Percentiles rank a stretch among this genome's conserved stretches.
Conservation (phyloP, 2,113 vertebrate species). For the Puma concolor region DNA sequence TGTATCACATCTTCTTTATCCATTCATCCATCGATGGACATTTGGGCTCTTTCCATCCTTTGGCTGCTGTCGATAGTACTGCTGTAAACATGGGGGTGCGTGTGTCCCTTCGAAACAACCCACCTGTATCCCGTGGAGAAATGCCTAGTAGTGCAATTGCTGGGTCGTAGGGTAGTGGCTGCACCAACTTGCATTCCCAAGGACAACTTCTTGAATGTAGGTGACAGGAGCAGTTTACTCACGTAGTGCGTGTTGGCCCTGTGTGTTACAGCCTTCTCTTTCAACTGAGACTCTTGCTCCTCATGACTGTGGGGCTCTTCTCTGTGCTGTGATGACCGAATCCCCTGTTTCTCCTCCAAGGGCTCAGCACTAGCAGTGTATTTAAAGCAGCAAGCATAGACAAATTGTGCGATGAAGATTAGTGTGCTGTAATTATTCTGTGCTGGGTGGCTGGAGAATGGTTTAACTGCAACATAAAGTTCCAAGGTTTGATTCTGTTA, state of each 20-base stretch:
- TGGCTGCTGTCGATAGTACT: no score
- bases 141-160: no score
- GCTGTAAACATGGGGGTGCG: no score
- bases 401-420: conserved; percentile 12
- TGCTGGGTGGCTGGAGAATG: neutral
- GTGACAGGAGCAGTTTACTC: neutral
- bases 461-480: neutral
- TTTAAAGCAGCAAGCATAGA: conserved; percentile 10
- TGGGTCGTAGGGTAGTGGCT: no score
- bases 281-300: neutral
- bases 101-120: no score
- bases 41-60: no score
- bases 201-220: neutral
- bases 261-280: neutral
- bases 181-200: no score
- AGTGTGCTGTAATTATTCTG: neutral
- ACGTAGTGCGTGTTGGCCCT: neutral
- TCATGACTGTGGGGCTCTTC: neutral
- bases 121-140: no score
- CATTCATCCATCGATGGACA: no score
- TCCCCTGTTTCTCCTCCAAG: neutral
- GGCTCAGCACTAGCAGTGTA: neutral
- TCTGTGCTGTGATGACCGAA: neutral
- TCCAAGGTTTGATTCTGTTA: conserved; percentile 42
- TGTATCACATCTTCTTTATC: no score